Base-by-base conservation (phyloP, 92 coral and sea anemone genomes). In the Virgularia gustaviana region DNA sequence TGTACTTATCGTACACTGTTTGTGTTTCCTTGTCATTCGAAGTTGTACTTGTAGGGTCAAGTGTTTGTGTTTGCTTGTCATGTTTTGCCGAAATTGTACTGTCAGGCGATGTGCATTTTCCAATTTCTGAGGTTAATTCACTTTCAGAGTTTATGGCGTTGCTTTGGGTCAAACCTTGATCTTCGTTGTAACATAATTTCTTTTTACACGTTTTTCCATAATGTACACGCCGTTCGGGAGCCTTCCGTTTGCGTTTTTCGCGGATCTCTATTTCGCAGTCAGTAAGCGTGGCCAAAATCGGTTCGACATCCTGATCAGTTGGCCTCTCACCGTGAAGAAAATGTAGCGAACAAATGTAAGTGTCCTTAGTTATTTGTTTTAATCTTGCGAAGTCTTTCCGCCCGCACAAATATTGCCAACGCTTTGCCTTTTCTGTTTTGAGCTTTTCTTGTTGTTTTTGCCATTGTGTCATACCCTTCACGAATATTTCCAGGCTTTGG, bases 361-460 rank as follows among this genome's bases (percentile, higher is more conserved):
- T 59, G 44, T 73, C 71, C 34, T 73, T 73, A 31, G 78, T 59
- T 3, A 58, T 73, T 57, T 73, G 56, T 33, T 59, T 27, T 22
- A 73, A 49, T 20, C 49, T 36, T 36, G 49, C 41, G 36, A 71
- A 71, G 33, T 51, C 56, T 37, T 58, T 43, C 18, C 49, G 54
- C 39, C 79, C 41, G 20, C 79, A 42, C 6, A 54, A 63, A 31
- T 25, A 54, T 8, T 57, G 79, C 71, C 71, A 73, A 22, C 43
- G 47, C 56, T 41, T 73, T 15, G 58, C 79, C 49, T 73, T 72
- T 52, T 72, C 78, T 7, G 57, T 57, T 38, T 72, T 72, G 19
- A 49, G 66, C 11, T n/a, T 72, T 24, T 57, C 68, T 59, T 39
- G 72, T 23, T 16, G 22, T 59, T 73, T 74, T 29, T 60, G 41